These are phyloP conservation scores for Xenopus borealis DNA, from an alignment of 2,113 vertebrate species.

Conservation along the genomic window DNA sequence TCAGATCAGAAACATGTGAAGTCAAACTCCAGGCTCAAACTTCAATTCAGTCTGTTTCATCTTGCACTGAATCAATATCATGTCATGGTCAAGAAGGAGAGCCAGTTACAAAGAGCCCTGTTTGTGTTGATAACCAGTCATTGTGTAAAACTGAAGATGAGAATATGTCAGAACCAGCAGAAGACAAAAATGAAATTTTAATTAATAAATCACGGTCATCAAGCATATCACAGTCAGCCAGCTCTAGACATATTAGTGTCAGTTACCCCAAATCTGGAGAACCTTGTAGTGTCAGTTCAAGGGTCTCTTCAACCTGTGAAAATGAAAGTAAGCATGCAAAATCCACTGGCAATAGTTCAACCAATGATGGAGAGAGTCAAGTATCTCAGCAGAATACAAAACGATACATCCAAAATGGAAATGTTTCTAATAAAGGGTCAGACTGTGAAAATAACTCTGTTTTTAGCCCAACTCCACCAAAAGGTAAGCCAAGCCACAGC, in stretches of 20 bases:
- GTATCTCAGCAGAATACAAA: slow-evolving; percentile 47
- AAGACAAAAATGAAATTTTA: slow-evolving; percentile 15
- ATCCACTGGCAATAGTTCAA: slow-evolving; percentile 30
- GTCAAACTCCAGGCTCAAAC: neutral
- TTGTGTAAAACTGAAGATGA: slow-evolving; percentile 34
- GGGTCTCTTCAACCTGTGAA: slow-evolving; percentile 50
- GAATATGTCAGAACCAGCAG: neutral
- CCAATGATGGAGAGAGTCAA: slow-evolving; percentile 36
- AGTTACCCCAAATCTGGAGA: slow-evolving; percentile 25
- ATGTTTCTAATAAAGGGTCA: slow-evolving; percentile 45
- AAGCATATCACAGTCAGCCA: slow-evolving; percentile 43
- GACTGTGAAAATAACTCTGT: slow-evolving; percentile 46
- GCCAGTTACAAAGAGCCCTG: slow-evolving; percentile 26
- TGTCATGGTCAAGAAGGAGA: slow-evolving; percentile 30
- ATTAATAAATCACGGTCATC: slow-evolving; percentile 51
- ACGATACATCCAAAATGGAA: slow-evolving; percentile 7
- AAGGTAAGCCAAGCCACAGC: slow-evolving; percentile 51
- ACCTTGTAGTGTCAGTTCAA: slow-evolving; percentile 45
- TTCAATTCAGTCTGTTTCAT: slow-evolving; percentile 50
- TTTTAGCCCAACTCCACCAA: slow-evolving; percentile 55
- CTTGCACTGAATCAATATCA: slow-evolving; percentile 41
- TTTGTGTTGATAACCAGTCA: slow-evolving; percentile 49
- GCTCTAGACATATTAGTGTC: slow-evolving; percentile 44
- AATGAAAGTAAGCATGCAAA: slow-evolving; percentile 35
- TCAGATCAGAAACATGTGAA: slow-evolving; percentile 40